Evolutionary conservation across 2,888 invertebrate species (phyloP), one percentile per base, ranked within the genome.

Genomic region (Andrena bucephala): DNA sequence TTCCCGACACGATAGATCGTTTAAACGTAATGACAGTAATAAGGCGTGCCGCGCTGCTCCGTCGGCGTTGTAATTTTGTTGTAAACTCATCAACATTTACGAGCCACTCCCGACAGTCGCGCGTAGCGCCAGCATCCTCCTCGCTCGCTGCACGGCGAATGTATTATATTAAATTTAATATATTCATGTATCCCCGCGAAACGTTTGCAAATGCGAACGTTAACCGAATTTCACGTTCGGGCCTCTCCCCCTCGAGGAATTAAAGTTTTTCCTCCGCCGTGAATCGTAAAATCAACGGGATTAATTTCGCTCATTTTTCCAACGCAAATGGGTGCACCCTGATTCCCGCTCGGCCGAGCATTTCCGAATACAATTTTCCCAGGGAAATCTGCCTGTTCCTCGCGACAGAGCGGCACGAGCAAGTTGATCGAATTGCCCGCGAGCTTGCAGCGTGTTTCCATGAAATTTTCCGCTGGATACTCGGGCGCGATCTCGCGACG

Each of bases 31-130:
- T 76, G 80, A 74, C 81, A 65, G 77, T 77, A 78, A 78, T 81
- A 85, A 85, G 83, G 65, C 80, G 82, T 63, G 68, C 59, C 20
- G 65, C 54, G 72, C 20, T 60, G 84, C 71, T 74, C 57, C 68
- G 59, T 24, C 69, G 78, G 8, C 76, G 69, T 62, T 71, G 75
- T 76, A 77, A 85, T 87, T 87, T 76, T 67, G 57, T 82, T 80
- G 85, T 63, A 69, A 81, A 84, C 81, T 79, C 87, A 70, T 86
- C 74, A 77, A 84, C 86, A 65, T 86, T 84, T 78, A 76, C 87
- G 77, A 76, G 72, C 83, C 20, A 63, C 63, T 68, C 62, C 2
- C n/a, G 36, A 42, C 52, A 10, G n/a, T 33, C 2, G 54, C 70
- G 66, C 59, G 29, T 10, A 52, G 48, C 62, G 48, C 36, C 33